These are phyloP conservation scores for Callyntrura guangdongensis DNA, from an alignment of 2,888 invertebrate species.

Conservation along the genomic window DNA sequence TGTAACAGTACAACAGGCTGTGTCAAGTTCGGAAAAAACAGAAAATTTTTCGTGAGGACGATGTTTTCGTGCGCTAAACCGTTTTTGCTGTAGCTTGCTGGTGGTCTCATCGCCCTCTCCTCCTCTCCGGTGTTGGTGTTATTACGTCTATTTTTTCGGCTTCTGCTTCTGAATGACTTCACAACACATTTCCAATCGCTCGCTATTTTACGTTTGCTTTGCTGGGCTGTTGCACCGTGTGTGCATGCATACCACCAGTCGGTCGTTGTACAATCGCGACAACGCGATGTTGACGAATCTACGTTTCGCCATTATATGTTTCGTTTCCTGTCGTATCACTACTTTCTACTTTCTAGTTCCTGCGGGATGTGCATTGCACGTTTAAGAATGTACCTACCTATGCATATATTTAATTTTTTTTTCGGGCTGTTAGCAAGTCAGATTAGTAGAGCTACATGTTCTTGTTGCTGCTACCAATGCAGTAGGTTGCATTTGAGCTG, in stretches of 20 bases:
- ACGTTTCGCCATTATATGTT: neutral
- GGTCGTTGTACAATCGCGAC: slow-evolving; percentile 1
- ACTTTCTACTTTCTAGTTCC: slow-evolving; percentile 1
- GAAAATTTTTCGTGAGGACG: slow-evolving; percentile 42
- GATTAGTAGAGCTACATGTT: slow-evolving; percentile 14
- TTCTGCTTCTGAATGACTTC: slow-evolving; percentile 48
- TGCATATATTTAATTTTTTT: neutral
- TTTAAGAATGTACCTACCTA: neutral
- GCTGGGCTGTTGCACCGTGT: slow-evolving; percentile 74
- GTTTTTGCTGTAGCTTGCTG: slow-evolving; percentile 56
- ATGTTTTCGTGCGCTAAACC: slow-evolving; percentile 43
- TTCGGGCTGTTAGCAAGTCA: slow-evolving; percentile 3
- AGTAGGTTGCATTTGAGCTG: slow-evolving; percentile 53
- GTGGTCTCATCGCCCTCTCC: slow-evolving; percentile 65
- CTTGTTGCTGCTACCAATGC: neutral
- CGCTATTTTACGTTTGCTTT: slow-evolving; percentile 61
- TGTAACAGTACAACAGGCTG: neutral
- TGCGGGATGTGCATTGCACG: neutral
- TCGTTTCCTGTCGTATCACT: slow-evolving; percentile 31
- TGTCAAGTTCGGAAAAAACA: slow-evolving; percentile 75
- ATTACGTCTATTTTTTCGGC: slow-evolving; percentile 37
- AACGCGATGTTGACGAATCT: slow-evolving; percentile 8
- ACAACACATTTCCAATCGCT: slow-evolving; percentile 45
- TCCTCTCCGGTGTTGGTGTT: neutral
- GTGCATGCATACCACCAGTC: slow-evolving; percentile 22